Conservation (phyloP, 2,888 invertebrate genomes). For the Geophilus truncorum region DNA sequence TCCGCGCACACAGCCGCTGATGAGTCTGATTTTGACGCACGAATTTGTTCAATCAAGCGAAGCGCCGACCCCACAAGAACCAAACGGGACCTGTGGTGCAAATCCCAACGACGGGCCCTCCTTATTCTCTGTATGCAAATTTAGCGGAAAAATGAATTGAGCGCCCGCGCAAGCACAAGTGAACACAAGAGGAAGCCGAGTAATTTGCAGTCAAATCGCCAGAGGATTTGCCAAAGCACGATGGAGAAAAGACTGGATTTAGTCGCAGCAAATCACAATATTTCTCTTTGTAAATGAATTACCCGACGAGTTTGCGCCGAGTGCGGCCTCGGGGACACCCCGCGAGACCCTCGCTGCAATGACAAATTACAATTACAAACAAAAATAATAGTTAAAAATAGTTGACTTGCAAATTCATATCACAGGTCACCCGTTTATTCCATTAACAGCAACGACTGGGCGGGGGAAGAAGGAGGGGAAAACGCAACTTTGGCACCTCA, state of each 20-base stretch:
- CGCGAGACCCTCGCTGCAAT: not conserved
- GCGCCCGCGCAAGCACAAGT: not conserved
- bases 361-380: slow-evolving; percentile 13
- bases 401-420: slow-evolving; percentile 1
- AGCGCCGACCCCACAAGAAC: slow-evolving; percentile 19
- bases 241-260: slow-evolving; percentile 20
- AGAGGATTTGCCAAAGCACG: slow-evolving; percentile 28
- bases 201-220: slow-evolving; percentile 27
- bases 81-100: not conserved
- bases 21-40: slow-evolving; percentile 11
- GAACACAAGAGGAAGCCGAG: slow-evolving; percentile 28
- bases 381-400: not conserved
- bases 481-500: not conserved
- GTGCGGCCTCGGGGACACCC: not conserved
- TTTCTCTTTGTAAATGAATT: slow-evolving; percentile 33
- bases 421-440: not conserved
- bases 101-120: slow-evolving; percentile 19
- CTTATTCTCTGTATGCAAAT: slow-evolving; percentile 34
- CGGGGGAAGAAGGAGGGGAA: too few species aligned
- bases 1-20: not conserved
- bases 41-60: slow-evolving; percentile 28
- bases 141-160: slow-evolving; percentile 33
- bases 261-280: slow-evolving; percentile 33
- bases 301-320: slow-evolving; percentile 22
- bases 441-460: not conserved